Percentiles rank a stretch among this genome's conserved stretches.
Evolutionary conservation across 2,113 vertebrate genomes (phyloP).

Genomic region (Tychaedon coryphoeus): DNA sequence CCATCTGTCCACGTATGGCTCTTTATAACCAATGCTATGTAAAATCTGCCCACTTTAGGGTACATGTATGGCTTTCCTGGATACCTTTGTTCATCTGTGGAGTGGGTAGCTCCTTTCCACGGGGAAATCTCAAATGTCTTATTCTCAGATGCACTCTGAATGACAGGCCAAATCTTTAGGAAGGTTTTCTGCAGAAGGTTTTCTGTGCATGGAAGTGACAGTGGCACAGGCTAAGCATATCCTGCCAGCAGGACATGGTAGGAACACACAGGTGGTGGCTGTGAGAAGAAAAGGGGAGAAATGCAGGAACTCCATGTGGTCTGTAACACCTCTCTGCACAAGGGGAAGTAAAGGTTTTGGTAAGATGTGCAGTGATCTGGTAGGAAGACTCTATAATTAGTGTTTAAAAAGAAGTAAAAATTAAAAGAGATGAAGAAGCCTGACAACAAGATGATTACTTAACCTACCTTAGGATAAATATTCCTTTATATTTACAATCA

Average conservation of each 20-base stretch:
- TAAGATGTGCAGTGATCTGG: not conserved
- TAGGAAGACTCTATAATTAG: not conserved
- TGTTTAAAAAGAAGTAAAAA: not conserved
- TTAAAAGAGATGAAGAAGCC: not conserved
- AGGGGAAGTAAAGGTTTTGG: not conserved
- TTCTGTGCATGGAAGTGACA: not conserved
- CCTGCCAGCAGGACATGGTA: not conserved
- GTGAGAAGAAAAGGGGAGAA: not conserved
- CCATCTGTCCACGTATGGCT: not conserved
- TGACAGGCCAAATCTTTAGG: not conserved
- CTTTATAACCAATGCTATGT: not conserved
- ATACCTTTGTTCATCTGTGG: accelerated
- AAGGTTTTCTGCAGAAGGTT: not conserved
- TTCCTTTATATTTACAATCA: not conserved
- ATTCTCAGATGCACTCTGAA: not conserved
- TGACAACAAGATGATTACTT: not conserved
- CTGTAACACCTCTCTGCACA: not conserved
- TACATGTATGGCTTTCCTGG: not conserved
- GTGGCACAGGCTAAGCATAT: not conserved
- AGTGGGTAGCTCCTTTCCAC: not conserved
- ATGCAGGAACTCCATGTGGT: not conserved
- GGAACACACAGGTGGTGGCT: not conserved
- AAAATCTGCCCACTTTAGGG: not conserved
- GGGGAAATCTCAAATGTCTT: not conserved
- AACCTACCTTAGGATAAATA: not conserved